Evolutionary conservation across 2,888 invertebrate genomes (phyloP), one percentile per base, ranked within the genome.

Genomic region (Eledona agricola): DNA sequence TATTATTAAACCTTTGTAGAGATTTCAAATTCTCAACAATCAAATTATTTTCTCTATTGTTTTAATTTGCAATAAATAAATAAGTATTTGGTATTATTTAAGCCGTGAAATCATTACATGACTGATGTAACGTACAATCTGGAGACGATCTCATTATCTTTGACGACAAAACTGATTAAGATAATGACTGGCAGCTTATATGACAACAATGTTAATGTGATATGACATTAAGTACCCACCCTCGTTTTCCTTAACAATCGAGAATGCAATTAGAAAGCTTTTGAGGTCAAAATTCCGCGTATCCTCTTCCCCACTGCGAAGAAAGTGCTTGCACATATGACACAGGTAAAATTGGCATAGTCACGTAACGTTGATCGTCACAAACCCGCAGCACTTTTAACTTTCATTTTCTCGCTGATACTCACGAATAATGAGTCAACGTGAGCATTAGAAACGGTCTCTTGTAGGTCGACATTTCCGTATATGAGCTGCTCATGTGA

Each of bases 381-480:
- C 28, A 7, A 23, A 13, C 9, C 28, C 35, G 22, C 42, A 58
- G 32, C 49, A 58, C 59, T 47, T 51, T 45, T 31, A 61, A 62
- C 63, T 64, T 64, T 63, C 64, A 60, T 59, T 63, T 62, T 62
- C 61, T 58, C 25, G 45, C 31, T 29, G 32, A 45, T 32, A 20
- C 40, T 23, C 31, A 6, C 12, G 2, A 20, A n/a, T 53, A 50
- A 62, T 61, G 60, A 60, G 55, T 61, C 62, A 61, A 63, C 57
- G 34, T 35, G 25, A 53, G 13, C 9, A 42, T 43, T 50, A 50
- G 49, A 62, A 50, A 34, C 29, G 43, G 53, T 35, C 40, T 53
- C 55, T 57, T 52, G 60, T 63, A 63, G 59, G 58, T 34, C 53
- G 62, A 42, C 47, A 59, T 61, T 61, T 61, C 63, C 63, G 63